Conservation (phyloP, 1,140 invertebrate species). For the Gryon sp. region DNA sequence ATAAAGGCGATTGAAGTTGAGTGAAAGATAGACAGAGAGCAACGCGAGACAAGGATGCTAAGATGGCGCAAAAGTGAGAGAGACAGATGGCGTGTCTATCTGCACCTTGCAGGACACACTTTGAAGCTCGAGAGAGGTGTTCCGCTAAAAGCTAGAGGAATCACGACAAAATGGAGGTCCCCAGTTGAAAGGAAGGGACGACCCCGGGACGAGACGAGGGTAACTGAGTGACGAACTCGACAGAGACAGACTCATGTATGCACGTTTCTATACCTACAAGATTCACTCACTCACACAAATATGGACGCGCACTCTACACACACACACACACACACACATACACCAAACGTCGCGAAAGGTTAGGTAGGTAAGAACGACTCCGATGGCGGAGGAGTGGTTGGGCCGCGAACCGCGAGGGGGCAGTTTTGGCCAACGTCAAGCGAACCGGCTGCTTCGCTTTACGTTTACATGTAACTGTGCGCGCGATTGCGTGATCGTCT, state of each 20-base stretch:
- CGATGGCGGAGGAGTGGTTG: conserved; percentile 30
- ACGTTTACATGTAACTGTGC: not conserved
- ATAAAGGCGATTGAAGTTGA: conserved; percentile 5
- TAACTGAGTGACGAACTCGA: too few relatives aligned
- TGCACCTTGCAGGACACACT: conserved; percentile 22
- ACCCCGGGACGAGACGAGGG: not conserved
- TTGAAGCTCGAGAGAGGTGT: conserved; percentile 66
- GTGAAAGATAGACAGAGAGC: conserved; percentile 34
- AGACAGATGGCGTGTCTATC: conserved; percentile 39
- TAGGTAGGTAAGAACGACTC: conserved; percentile 44
- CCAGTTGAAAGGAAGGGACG: conserved; percentile 34
- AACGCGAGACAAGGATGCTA: conserved; percentile 15
- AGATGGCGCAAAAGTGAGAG: conserved; percentile 20
- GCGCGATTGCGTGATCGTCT: too few relatives aligned
- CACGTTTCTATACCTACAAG: too few relatives aligned
- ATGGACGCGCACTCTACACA: not conserved
- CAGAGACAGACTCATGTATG: too few relatives aligned
- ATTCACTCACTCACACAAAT: too few relatives aligned
- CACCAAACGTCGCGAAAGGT: conserved; percentile 31
- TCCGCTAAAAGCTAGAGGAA: conserved; percentile 73
- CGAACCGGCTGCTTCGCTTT: conserved; percentile 21
- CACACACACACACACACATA: conserved; percentile 6
- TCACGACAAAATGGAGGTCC: conserved; percentile 77
- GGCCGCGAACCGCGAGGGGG: conserved; percentile 52
- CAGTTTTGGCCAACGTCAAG: conserved; percentile 19